Evolutionary conservation across 2,113 vertebrate genomes (phyloP), one percentile per base, ranked within the genome.

Genomic region (Rhinoderma darwinii): DNA sequence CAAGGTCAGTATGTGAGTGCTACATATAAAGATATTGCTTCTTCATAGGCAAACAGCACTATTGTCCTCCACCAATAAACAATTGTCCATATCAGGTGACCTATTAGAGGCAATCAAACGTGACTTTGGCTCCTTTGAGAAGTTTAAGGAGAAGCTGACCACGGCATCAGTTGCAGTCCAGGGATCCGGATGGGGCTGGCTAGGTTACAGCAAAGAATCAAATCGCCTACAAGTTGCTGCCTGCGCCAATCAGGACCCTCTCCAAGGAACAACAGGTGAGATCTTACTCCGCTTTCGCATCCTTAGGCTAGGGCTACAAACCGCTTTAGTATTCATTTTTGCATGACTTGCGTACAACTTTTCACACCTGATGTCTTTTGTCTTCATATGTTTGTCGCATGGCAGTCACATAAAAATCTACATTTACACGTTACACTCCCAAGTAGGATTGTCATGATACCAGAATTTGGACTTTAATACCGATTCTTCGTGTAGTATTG

Each of bases 151-250:
- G 90, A 99, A 93, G 92, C 92, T 99, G 94, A 96, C 96, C 5
- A 90, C 96, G 0, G 91, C 94, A 1, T 95, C 97, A 0, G 96
- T 97, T 83, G 97, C 97, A 0, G 97, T 99, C 75, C 98, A 99
- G 86, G 98, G 98, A 75, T 99, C 98, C 2, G 98, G 98, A 61
- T 99, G 98, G 98, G 97, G 97, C 0, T 99, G 98, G 98, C 94
- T 99, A 37, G 97, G 97, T 73, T 98, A 94, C 41, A 95, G 96
- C 30, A 99, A 98, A 90, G 97, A 97, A 27, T 94, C 89, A 6
- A 93, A 95, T 0, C 93, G 91, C 85, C 90, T 99, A 18, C 94
- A 96, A 77, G 92, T 99, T 59, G 95, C 93, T 83, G 96, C 97
- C 32, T 99, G 97, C 92, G 74, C 95, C 43, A 99, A 99, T 92